Evolutionary conservation across 2,888 invertebrate species (phyloP).

Genomic region (Oconnorella tubifera): DNA sequence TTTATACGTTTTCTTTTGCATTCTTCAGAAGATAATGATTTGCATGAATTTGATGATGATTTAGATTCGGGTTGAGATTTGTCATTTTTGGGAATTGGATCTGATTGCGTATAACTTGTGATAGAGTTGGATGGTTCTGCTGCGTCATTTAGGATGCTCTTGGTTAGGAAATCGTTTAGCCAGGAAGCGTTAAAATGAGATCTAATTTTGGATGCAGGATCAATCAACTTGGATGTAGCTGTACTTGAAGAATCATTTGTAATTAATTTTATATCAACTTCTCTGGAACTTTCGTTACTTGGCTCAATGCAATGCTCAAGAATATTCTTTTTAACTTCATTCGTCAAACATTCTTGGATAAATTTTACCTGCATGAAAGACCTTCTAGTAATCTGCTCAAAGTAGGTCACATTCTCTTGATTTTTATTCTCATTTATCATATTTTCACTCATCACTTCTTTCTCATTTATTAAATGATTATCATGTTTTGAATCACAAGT

Average conservation of each 20-base stretch:
- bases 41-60: too few relatives aligned
- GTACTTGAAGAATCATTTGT: too few relatives aligned
- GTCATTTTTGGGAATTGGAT: not conserved
- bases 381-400: not conserved
- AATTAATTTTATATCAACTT: too few relatives aligned
- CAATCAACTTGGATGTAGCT: not conserved
- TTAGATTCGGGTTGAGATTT: too few relatives aligned
- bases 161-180: not conserved
- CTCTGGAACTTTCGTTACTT: not conserved
- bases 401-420: not conserved
- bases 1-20: slow-evolving; percentile 29
- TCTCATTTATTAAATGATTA: too few relatives aligned
- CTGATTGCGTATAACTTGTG: not conserved
- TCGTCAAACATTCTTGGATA: not conserved
- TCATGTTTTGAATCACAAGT: too few relatives aligned
- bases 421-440: too few relatives aligned
- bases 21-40: too few relatives aligned
- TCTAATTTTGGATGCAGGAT: not conserved
- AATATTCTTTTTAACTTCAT: not conserved
- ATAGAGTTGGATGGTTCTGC: not conserved
- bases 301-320: not conserved
- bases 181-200: slow-evolving; percentile 5
- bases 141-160: not conserved
- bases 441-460: too few relatives aligned
- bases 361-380: slow-evolving; percentile 2